Conservation (phyloP, 1,140 invertebrate species). For the Diachasma alloeum region DNA sequence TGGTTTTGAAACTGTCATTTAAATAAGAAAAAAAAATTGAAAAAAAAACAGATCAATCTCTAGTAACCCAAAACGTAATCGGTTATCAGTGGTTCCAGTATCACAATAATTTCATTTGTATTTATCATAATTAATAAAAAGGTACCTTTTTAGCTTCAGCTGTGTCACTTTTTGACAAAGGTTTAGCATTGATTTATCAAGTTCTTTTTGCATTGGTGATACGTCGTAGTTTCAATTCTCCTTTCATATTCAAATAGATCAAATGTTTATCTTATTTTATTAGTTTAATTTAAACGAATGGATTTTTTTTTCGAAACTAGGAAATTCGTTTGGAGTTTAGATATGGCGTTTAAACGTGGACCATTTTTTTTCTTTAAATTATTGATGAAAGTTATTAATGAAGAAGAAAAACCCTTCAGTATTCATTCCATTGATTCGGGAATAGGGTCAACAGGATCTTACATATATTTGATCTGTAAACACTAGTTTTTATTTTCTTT, state of each 20-base stretch:
- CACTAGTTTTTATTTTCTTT: conserved; percentile 12
- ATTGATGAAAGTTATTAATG: conserved; percentile 15
- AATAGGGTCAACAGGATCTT: neutral
- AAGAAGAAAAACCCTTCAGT: conserved; percentile 36
- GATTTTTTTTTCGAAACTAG: neutral
- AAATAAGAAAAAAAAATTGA: neutral
- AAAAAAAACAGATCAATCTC: neutral
- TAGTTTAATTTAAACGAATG: neutral
- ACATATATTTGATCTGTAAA: conserved; percentile 9
- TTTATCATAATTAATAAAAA: neutral
- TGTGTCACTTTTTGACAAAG: conserved; percentile 19
- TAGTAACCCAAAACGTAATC: neutral
- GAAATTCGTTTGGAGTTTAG: conserved; percentile 2
- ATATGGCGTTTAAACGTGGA: neutral
- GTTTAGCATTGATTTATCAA: neutral
- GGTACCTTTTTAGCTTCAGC: conserved; percentile 14
- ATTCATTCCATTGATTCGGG: conserved; percentile 44
- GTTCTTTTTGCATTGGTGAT: neutral
- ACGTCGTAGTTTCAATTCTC: conserved; percentile 9
- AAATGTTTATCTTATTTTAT: neutral
- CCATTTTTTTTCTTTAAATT: neutral
- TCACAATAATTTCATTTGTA: neutral
- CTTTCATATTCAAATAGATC: neutral
- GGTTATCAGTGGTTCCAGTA: neutral
- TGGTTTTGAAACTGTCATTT: neutral